A percentile compares a stretch with the other conserved stretches of the same genome.
phyloP scores from a whole-genome alignment of 2,113 vertebrate genomes.

The Mormyrus lacerda region DNA sequence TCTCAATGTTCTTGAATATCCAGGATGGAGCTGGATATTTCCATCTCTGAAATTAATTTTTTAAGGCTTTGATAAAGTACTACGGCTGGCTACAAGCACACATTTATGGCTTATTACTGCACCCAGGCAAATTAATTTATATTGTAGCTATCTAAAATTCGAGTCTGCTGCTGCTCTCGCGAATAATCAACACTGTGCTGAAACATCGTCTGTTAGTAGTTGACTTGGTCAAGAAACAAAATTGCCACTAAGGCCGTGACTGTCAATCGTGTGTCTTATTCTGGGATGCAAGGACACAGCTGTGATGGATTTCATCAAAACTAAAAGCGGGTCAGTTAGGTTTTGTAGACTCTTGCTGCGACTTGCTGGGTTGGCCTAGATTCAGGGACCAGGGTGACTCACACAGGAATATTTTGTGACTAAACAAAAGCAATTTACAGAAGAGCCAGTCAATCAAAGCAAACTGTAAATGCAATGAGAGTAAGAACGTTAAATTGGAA shows the following conservation, averaged over 20 bases:
- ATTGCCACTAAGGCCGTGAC: neutral
- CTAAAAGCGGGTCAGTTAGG: neutral
- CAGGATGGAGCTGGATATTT: constrained; percentile 19
- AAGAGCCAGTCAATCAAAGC: neutral
- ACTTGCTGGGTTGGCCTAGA: neutral
- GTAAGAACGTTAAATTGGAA: neutral
- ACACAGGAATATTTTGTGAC: neutral
- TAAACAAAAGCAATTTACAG: neutral
- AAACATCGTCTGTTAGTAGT: neutral
- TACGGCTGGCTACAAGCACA: neutral
- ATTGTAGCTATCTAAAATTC: neutral
- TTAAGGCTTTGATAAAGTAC: neutral
- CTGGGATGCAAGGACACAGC: neutral
- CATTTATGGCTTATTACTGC: neutral
- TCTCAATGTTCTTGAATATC: constrained; percentile 37
- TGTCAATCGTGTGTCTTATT: neutral
- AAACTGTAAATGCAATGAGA: neutral
- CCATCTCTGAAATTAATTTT: neutral
- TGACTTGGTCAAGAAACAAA: neutral
- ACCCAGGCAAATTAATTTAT: neutral
- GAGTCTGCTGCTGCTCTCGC: neutral
- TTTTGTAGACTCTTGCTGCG: neutral
- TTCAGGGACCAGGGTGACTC: neutral
- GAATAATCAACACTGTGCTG: neutral
- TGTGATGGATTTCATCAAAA: neutral